Evolutionary conservation across 2,797 vertebrate species (phyloP).

Genomic region (Sitta carolinensis): DNA sequence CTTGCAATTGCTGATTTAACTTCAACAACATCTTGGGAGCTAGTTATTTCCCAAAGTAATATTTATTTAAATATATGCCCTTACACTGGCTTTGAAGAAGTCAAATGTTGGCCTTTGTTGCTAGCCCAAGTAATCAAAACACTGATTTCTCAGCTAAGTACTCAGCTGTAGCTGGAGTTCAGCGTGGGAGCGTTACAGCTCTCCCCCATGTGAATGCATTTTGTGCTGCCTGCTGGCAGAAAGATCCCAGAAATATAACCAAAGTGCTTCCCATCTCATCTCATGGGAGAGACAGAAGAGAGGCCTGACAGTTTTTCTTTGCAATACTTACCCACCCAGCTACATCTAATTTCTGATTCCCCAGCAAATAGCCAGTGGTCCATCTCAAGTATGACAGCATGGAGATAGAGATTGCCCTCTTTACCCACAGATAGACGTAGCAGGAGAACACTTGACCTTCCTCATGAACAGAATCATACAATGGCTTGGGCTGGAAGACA

Average conservation of each 20-base stretch:
- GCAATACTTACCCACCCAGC: not conserved
- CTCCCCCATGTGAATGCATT: not conserved
- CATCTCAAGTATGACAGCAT: rapidly evolving
- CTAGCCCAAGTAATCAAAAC: not conserved
- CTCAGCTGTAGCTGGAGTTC: not conserved
- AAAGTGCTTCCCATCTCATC: not conserved
- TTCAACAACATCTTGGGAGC: not conserved
- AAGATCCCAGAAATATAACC: not conserved
- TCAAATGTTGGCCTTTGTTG: not conserved
- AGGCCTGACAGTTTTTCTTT: not conserved
- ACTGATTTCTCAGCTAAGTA: not conserved
- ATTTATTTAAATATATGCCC: not conserved
- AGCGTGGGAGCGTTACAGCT: not conserved
- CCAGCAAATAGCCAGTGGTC: not conserved
- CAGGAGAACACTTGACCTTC: not conserved
- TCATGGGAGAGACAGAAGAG: not conserved
- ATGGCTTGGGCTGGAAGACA: not conserved
- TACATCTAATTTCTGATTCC: not conserved
- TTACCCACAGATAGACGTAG: not conserved
- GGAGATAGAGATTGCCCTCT: not conserved
- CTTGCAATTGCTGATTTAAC: not conserved
- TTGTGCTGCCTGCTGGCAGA: not conserved
- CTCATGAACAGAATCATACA: rapidly evolving
- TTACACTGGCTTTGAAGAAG: not conserved
- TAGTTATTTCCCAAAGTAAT: not conserved